These are phyloP conservation scores for Urosaurus nigricauda DNA, from an alignment of 2,797 vertebrate genomes.

Conservation along the genomic window DNA sequence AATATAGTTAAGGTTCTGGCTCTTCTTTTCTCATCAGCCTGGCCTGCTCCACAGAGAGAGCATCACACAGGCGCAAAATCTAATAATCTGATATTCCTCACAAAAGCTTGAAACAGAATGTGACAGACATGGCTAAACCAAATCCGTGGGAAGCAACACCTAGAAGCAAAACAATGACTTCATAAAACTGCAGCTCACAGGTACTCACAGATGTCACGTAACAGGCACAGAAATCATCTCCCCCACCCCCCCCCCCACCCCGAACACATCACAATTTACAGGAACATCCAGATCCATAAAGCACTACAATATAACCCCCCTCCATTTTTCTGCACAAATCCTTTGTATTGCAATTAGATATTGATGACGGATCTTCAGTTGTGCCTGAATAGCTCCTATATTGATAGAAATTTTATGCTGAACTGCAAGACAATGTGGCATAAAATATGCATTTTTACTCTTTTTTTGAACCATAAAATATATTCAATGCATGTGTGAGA, in stretches of 20 bases:
- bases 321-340: background rate
- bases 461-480: constrained; percentile 1
- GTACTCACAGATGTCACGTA: background rate
- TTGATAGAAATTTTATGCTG: constrained; percentile 20
- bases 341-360: background rate
- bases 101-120: constrained; percentile 6
- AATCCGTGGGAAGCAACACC: background rate
- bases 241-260: background rate
- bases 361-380: background rate
- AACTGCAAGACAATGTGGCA: background rate
- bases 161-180: background rate
- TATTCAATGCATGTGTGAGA: constrained; percentile 64
- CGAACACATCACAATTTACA: background rate
- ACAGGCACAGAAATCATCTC: background rate
- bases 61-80: background rate
- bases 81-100: background rate
- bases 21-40: background rate
- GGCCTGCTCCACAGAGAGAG: background rate
- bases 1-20: background rate
- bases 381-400: background rate
- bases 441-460: background rate
- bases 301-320: background rate
- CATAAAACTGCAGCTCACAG: constrained; percentile 1
- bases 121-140: constrained; percentile 5
- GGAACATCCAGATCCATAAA: background rate